phyloP scores from a whole-genome alignment of 2,113 vertebrate species.

The Motacilla tschutschensis region DNA sequence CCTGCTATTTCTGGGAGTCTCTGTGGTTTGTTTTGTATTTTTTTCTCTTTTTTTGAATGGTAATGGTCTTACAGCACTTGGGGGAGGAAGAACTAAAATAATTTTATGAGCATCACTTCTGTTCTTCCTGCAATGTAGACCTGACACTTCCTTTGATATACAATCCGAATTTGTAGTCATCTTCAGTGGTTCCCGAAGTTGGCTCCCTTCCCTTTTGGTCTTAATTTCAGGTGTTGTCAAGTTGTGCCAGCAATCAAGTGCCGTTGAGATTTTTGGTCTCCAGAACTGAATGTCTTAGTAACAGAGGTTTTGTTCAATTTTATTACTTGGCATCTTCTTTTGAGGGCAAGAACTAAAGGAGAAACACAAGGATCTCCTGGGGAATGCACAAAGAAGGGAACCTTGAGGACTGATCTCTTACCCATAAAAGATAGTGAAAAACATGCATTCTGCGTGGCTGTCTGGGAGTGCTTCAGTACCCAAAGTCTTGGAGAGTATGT shows the following conservation, averaged over 20 bases:
- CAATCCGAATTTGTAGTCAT: not conserved
- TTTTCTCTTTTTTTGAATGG: not conserved
- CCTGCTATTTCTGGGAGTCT: not conserved
- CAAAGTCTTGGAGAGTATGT: not conserved
- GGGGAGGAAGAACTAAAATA: not conserved
- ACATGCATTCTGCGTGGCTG: not conserved
- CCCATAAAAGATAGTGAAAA: not conserved
- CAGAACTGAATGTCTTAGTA: slow-evolving; percentile 4
- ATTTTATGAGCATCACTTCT: not conserved
- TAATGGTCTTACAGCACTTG: not conserved
- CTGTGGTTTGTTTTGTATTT: not conserved
- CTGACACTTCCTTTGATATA: not conserved
- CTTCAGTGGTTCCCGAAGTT: not conserved
- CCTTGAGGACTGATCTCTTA: not conserved
- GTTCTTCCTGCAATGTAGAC: not conserved
- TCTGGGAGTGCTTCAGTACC: not conserved
- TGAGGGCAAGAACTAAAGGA: not conserved
- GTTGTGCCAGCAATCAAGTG: slow-evolving; percentile 3
- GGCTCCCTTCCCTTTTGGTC: not conserved
- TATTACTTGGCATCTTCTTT: slow-evolving; percentile 16
- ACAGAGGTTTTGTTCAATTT: slow-evolving; percentile 1
- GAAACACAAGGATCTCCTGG: not conserved
- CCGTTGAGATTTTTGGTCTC: not conserved
- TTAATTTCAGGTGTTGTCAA: slow-evolving; percentile 44
- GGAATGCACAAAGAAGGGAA: not conserved